These are phyloP conservation scores for Tetranychus truncatus DNA, from an alignment of 2,888 invertebrate genomes.

Conservation along the genomic window DNA sequence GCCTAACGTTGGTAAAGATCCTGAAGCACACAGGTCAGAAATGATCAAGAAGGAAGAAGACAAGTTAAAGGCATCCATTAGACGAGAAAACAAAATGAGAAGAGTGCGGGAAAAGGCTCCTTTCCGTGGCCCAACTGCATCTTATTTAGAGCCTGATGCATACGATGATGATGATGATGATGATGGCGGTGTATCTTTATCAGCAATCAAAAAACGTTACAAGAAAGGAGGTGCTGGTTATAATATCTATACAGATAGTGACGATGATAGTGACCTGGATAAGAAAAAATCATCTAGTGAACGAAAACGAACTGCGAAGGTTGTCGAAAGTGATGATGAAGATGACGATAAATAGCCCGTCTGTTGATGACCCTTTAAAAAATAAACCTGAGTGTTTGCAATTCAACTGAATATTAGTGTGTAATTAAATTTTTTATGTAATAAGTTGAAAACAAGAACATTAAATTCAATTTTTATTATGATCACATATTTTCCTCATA, in stretches of 20 bases:
- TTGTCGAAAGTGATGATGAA: conserved; percentile 13
- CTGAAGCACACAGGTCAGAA: conserved; percentile 73
- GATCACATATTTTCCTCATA: too few species aligned
- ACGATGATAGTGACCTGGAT: conserved; percentile 9
- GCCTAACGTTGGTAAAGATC: conserved; percentile 79
- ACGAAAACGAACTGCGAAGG: neutral
- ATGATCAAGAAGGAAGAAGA: conserved; percentile 97
- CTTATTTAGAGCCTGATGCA: conserved; percentile 41
- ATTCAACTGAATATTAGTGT: too few species aligned
- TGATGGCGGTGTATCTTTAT: conserved; percentile 64
- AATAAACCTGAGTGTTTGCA: too few species aligned
- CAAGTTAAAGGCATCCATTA: conserved; percentile 67
- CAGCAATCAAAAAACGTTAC: conserved; percentile 72
- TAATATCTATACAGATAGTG: conserved; percentile 4
- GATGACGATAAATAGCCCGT: neutral
- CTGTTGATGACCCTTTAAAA: too few species aligned
- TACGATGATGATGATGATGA: conserved; percentile 59
- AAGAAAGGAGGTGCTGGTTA: conserved; percentile 15
- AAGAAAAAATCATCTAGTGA: neutral
- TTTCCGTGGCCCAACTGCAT: conserved; percentile 37
- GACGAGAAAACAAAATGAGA: conserved; percentile 46
- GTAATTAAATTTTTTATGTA: too few species aligned
- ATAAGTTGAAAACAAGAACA: too few species aligned
- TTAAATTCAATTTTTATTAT: too few species aligned
- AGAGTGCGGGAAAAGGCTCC: conserved; percentile 38